Base-by-base conservation (phyloP, 2,113 vertebrate species). In the Sinocyclocheilus grahami region DNA sequence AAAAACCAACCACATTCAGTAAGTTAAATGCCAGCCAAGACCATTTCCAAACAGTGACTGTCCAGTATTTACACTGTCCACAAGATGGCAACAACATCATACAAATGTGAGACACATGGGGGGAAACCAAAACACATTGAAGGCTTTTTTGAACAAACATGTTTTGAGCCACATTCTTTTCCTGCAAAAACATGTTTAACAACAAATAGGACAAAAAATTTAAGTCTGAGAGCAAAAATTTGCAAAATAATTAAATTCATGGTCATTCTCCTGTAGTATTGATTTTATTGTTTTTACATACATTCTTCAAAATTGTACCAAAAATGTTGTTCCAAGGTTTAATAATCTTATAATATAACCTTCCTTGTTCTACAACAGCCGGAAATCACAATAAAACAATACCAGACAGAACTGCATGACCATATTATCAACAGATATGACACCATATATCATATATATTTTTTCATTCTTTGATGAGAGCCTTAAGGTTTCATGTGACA, bases 51-150 rank as follows among this genome's bases (percentile, higher is more conserved):
- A 27, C 7, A 33, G 48, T 27, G 24, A 30, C n/a, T 42, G 65
- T 24, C 11, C 10, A 69, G 65, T 39, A 18, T 58, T 71, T 33
- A 80, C 22, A 80, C 16, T 22, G 46, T 33, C 85, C 85, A 76
- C 78, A 51, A 86, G 85, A 82, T 86, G 85, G 85, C 78, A 37
- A 82, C 39, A 76, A 48, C 22, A 81, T 5, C 24, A 82, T 14
- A 71, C 18, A 55, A 78, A 55, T 55, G 48, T 30, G 8, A 6
- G 3, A 42, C 14, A n/a, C 20, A 5, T 39, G 9, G 11, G 48
- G 48, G 4, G 0, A 18, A 58, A 58, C 1, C 18, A 75, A 48
- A 75, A 48, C 16, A 20, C 33, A 71, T 20, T 39, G 69, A 75
- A 48, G 11, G 12, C 1, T 14, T 24, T 75, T 12, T 24, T 46